Evolutionary conservation across 2,888 invertebrate genomes (phyloP), one percentile per base, ranked within the genome.

Genomic region (Drosophila paramelanica): DNA sequence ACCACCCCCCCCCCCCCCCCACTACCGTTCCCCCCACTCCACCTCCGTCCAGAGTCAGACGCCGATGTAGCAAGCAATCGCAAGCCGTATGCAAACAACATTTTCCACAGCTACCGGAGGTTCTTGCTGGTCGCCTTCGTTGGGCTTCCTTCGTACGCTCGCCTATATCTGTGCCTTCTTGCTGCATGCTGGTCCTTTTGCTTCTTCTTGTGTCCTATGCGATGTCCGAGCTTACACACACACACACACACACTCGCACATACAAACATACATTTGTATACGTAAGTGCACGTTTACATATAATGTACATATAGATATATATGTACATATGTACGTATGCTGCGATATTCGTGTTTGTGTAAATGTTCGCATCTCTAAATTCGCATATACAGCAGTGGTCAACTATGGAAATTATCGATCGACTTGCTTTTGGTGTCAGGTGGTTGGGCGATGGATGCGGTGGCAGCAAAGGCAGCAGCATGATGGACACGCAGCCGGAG

Each of bases 321-420:
- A 43, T 45, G 8, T 7, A 20, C 20, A 20, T 20, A 46, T 53
- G 52, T 53, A 14, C 27, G 52, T 53, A 14, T 43, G 43, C 55
- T 43, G 65, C 53, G 71, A 81, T 79, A 77, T 73, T 85, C 69
- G 68, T 77, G 84, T 83, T 77, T 87, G 89, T 79, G 71, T 77
- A 89, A 89, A 87, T 89, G 91, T 88, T 87, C 84, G 82, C 88
- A 89, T 89, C 85, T 79, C 90, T 79, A 88, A 90, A 89, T 90
- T 89, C 88, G 89, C 89, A 90, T 90, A 90, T 86, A 88, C 87
- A 90, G 89, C 86, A 85, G 82, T 90, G 92, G 92, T 91, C 92
- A 91, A 86, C 90, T 90, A 91, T 92, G 91, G 91, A 91, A 92
- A 91, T 91, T 92, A 92, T 92, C 91, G 92, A 92, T 92, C 91